phyloP scores from a whole-genome alignment of 2,888 invertebrate species.

The Actias luna region DNA sequence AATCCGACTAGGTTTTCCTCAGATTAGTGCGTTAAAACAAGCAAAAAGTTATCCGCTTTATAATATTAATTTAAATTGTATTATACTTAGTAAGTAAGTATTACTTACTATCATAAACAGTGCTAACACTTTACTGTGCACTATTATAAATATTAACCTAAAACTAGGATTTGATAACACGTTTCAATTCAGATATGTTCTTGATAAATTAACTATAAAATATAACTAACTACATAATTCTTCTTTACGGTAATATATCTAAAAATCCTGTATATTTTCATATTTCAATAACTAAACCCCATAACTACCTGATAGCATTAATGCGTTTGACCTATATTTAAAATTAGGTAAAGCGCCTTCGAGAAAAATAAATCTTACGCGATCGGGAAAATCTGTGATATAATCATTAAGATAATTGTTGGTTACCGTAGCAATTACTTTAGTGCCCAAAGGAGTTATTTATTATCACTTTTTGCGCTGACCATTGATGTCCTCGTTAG shows the following conservation, averaged over 20 bases:
- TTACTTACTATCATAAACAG: too few relatives aligned
- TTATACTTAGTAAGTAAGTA: too few relatives aligned
- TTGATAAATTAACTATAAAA: too few relatives aligned
- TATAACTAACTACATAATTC: too few relatives aligned
- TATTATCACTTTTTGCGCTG: not conserved
- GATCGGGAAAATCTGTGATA: constrained; percentile 15
- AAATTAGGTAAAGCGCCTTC: constrained; percentile 12
- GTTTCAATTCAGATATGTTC: too few relatives aligned
- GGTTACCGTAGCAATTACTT: constrained; percentile 11
- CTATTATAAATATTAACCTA: too few relatives aligned
- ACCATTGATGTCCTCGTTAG: not conserved
- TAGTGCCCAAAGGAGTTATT: not conserved
- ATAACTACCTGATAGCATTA: constrained; percentile 8
- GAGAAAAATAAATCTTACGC: constrained; percentile 11
- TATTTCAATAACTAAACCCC: constrained; percentile 2
- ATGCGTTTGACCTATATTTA: constrained; percentile 15
- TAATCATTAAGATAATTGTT: constrained; percentile 16
- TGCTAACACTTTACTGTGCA: too few relatives aligned
- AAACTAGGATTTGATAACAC: too few relatives aligned
- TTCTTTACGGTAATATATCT: not conserved
- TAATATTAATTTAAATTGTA: too few relatives aligned
- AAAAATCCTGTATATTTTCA: constrained; percentile 10
- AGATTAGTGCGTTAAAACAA: too few relatives aligned
- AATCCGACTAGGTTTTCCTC: too few relatives aligned
- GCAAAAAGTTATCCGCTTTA: too few relatives aligned